Base-by-base conservation (phyloP, 2,797 vertebrate genomes). In the Melanotaenia trifasciata region DNA sequence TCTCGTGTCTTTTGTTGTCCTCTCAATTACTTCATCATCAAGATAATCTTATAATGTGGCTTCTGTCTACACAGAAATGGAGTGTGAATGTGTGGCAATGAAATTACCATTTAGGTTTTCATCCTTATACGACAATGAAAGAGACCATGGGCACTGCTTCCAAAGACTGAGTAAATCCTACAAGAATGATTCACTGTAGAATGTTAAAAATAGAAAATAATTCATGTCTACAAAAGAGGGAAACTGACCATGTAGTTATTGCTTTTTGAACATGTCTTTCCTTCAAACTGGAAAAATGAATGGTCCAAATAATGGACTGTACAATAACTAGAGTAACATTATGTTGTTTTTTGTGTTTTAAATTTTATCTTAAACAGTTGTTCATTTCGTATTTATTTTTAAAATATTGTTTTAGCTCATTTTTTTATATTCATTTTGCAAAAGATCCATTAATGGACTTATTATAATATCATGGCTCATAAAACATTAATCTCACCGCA, bases 11-110 rank as follows among this genome's bases (percentile, higher is more conserved):
- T 77, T 68, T 62, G 58, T 75, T 70, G 69, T 71, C 73, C 77
- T 83, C 80, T 69, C 70, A 78, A 73, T 90, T 84, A 83, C 76
- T 78, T 87, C 81, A 89, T 81, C 73, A 40, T 79, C 77, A 58
- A 14, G 57, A 65, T 81, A 67, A 88, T 88, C 68, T 84, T 58
- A 32, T 33, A 74, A 68, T 58, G 35, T 63, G 64, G 64, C 57
- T 65, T 64, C 33, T 66, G 60, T 80, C 74, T 32, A 35, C 32
- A 28, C 40, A 22, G 0, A 80, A 73, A 66, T 45, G 43, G 28
- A 45, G 57, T 74, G 60, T 71, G 64, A 76, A 79, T 59, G 36
- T 71, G 62, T 67, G 50, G 47, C 12, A 47, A 38, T 56, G 22
- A 67, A 64, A 58, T 80, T 6, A 63, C 64, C 45, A 47, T 16